Evolutionary conservation across 2,888 invertebrate species (phyloP), one percentile per base, ranked within the genome.

Genomic region (Piscicola geometra): DNA sequence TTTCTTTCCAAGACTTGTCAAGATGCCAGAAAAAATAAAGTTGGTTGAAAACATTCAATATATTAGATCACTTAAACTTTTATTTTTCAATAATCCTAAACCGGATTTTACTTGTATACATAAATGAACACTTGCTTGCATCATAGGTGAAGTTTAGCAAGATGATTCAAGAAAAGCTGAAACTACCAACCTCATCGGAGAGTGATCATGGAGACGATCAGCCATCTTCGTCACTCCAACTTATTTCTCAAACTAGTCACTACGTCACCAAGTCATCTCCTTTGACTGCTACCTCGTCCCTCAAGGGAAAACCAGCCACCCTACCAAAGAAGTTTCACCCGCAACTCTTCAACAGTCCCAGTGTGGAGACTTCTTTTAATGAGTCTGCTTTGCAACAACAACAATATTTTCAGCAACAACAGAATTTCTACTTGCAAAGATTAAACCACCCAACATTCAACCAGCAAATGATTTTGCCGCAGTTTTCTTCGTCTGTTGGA

Each of bases 1-100:
- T 97, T 98, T 86, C 93, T 96, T 85, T 96, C 94, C 86, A 94
- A 94, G 86, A 84, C 85, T 28, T 82, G 82, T 74, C 78, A 82
- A 32, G 85, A 85, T 71, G 81, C 84, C 0, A 77, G 78, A 41
- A 81, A 80, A 75, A 81, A 82, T 76, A 81, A 83, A 82, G 85
- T 85, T 25, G 76, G 75, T 75, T 28, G 28, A 28, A 18, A 25
- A 0, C 28, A 30, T 60, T 35, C 2, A 41, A 76, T 41, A 9
- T 35, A 71, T 36, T 71, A 21, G 9, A n/a, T n/a, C 47, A 9
- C 9, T 71, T 21, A 30, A 32, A n/a, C 1, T 35, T 18, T 30
- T 9, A 56, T 15, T 72, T 30, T 5, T 71, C 3, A 47, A 33
- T 21, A 41, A 52, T n/a, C 56, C n/a, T 5, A 25, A 18, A 15